These are phyloP conservation scores for Ameiurus melas DNA, from an alignment of 2,113 vertebrate genomes.

Conservation along the genomic window DNA sequence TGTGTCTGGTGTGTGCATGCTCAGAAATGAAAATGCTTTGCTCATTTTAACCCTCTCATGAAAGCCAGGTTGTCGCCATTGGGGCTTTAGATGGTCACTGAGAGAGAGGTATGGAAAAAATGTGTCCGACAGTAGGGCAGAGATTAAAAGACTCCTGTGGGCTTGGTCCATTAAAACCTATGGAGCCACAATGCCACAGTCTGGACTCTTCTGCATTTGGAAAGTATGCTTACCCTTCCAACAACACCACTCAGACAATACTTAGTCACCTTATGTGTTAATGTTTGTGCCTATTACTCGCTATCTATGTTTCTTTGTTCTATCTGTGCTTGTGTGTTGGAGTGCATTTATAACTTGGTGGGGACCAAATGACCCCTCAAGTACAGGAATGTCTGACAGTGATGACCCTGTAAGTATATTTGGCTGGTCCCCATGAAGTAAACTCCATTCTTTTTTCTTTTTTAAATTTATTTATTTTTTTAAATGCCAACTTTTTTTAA, in stretches of 20 bases:
- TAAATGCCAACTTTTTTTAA: not conserved
- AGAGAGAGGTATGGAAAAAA: slow-evolving; percentile 75
- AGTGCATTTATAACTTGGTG: not conserved
- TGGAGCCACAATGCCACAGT: slow-evolving; percentile 62
- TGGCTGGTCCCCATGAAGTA: not conserved
- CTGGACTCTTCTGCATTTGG: slow-evolving; percentile 59
- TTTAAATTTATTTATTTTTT: not conserved
- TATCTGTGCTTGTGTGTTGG: slow-evolving; percentile 31
- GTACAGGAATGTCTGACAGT: not conserved
- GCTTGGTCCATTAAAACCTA: slow-evolving; percentile 66
- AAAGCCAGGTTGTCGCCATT: slow-evolving; percentile 75
- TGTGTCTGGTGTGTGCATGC: slow-evolving; percentile 42
- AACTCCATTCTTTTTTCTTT: not conserved
- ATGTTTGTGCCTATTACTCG: slow-evolving; percentile 38
- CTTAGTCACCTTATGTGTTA: slow-evolving; percentile 41
- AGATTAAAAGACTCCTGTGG: slow-evolving; percentile 74
- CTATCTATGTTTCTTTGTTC: slow-evolving; percentile 23
- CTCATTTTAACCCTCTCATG: slow-evolving; percentile 68
- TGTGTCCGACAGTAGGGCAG: slow-evolving; percentile 65
- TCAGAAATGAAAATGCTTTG: slow-evolving; percentile 57
- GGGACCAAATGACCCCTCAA: not conserved
- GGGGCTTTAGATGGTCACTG: slow-evolving; percentile 68
- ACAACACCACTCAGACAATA: slow-evolving; percentile 1
- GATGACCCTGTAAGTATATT: not conserved
- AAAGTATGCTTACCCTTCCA: slow-evolving; percentile 52